Conservation (phyloP, 2,113 vertebrate species). For the Dasyornis broadbenti region DNA sequence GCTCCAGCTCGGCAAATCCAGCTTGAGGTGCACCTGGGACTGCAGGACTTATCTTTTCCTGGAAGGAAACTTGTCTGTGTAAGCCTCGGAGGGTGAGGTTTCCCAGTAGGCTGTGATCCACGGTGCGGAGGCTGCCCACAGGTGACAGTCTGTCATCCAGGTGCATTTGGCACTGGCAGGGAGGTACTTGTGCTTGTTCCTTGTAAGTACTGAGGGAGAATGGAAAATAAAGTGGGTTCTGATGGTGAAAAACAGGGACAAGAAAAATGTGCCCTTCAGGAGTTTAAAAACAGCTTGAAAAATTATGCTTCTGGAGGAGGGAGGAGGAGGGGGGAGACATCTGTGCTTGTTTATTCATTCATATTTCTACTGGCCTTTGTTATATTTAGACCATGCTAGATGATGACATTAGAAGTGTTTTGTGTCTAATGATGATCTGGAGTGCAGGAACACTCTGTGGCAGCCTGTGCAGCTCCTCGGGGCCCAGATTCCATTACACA, state of each 20-base stretch:
- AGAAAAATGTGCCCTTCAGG: not conserved
- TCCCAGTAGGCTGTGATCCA: accelerated
- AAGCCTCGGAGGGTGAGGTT: not conserved
- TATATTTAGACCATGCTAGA: not conserved
- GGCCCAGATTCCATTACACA: not conserved
- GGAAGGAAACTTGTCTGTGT: not conserved
- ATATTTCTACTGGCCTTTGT: not conserved
- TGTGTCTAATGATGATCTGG: not conserved
- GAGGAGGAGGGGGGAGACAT: not conserved
- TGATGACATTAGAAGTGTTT: not conserved
- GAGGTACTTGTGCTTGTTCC: not conserved
- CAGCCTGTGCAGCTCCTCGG: not conserved
- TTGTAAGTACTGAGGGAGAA: not conserved
- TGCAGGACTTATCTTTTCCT: not conserved
- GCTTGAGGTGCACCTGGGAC: not conserved
- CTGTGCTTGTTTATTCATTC: constrained; percentile 18
- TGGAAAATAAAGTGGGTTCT: not conserved
- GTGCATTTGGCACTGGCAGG: not conserved
- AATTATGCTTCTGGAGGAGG: not conserved
- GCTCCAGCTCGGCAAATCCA: not conserved
- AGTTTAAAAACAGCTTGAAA: constrained; percentile 13
- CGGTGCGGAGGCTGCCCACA: not conserved
- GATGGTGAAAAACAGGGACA: not conserved
- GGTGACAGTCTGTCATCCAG: not conserved
- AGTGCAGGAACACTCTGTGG: not conserved